Base-by-base conservation (phyloP, 2,113 vertebrate genomes). In the Laticauda colubrina region DNA sequence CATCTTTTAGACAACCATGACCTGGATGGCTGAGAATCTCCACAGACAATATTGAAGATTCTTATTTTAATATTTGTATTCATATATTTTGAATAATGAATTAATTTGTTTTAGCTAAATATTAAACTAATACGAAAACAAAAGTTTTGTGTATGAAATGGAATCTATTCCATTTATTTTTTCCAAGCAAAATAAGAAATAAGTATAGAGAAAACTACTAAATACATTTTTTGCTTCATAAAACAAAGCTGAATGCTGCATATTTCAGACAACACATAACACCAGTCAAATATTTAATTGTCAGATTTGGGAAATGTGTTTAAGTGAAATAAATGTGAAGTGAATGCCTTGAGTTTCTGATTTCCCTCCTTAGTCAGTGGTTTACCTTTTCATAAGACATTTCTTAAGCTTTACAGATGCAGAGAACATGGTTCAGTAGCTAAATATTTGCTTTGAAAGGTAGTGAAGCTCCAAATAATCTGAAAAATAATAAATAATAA, bases 361-460 rank as follows among this genome's bases (percentile, higher is more conserved):
- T 91, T 87, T 91, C 53, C 90, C 91, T 89, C 92, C 59, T 93
- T 95, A 91, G 64, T 86, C 88, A 91, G 90, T 93, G 91, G 91
- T 85, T 94, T 85, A 56, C 43, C 20, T 94, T 93, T 95, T 94
- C 97, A 59, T 91, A 96, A 93, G 94, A 94, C 96, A 95, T 95
- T 93, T 93, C 87, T 94, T 93, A 94, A 85, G 86, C 9, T 34
- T 94, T 91, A 91, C 69, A 39, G 88, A 92, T 93, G 88, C 86
- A 90, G 94, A 91, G 43, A 18, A 56, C 81, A 29, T 53, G 9
- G 43, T 9, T 11, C 88, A 95, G 91, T 45, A 69, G 85, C 1
- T 23, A 15, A 53, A 48, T 9, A 90, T 87, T 53, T 87, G 21
- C 51, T 39, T 24, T 85, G 34, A 34, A 56, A 11, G 21, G 64